Base-by-base conservation (phyloP, 1,140 invertebrate genomes). In the Hesperophylax magnus region DNA sequence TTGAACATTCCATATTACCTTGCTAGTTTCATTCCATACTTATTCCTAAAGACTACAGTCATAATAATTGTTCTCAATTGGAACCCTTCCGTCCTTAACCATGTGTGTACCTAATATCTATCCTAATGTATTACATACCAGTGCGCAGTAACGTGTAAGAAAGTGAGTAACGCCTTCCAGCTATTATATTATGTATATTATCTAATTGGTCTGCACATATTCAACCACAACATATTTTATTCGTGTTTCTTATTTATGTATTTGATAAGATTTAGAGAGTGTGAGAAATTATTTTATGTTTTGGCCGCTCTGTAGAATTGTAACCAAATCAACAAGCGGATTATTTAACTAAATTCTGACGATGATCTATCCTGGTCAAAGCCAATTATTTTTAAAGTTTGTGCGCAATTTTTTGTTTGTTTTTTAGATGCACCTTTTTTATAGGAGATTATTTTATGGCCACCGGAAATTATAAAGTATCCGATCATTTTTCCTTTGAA, bases 11-110 rank as follows among this genome's bases (percentile, higher is more conserved):
- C 65, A 69, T 18, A 69, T 24, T 15, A 24, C 31, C 20, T 39
- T 61, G n/a, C 20, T 47, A n/a, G 1, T 39, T 52, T 34, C 34
- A 69, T 69, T 69, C 65, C 65, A 34, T n/a, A 39, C 18, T 69
- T 34, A 69, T 69, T 69, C 31, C 65, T 39, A 18, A 39, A 47
- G 20, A 39, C 65, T 67, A 69, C 31, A 69, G 52, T 69, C 24
- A 9, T 24, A 61, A 61, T 61, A 22, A 61, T 22, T 20, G 24
- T 61, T 61, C 58, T 61, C 58, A 14, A 18, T 60, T 61, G 58
- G 18, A 61, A 61, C 39, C 58, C 24, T 18, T 61, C 27, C 65
- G 65, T 69, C 65, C 65, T 20, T 47, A 11, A 47, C 11, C 7
- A 8, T 4, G 34, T 39, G 34, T 39, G 34, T 60, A 8, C 56